Base-by-base conservation (phyloP, 2,888 invertebrate species). In the Eustalomyia histrio region DNA sequence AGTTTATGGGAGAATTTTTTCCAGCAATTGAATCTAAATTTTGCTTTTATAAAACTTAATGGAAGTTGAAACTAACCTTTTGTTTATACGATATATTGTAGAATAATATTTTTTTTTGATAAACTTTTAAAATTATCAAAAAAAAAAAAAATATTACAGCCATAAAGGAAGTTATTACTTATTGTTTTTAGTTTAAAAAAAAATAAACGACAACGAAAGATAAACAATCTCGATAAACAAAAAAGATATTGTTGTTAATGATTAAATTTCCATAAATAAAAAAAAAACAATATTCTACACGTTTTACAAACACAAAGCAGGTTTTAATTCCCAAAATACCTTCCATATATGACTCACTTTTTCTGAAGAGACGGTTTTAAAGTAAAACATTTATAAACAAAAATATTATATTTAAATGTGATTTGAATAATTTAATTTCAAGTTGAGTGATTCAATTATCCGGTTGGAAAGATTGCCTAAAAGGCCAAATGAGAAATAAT, bases 361-460 rank as follows among this genome's bases (percentile, higher is more conserved):
- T 6, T 47, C 4, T 55, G 33, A 61, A 33, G 29, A 68, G 60
- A 29, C 16, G 12, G 18, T 18, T 10, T 24, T 12, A 6, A 55
- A 65, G 8, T 9, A 33, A 33, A 29, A 17, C 16, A 14, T 47
- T 47, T 47, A 12, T 16, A 53, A 10, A 53, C 9, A 53, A 47
- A 47, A 53, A 47, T 21, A n/a, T n/a, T 5, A 24, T 24, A 6
- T 69, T 24, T 58, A 47, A 47, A 64, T 65, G 76, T 76, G 71
- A 57, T 71, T 71, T 65, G 64, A 76, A 76, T 76, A 65, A 53
- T 55, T 58, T 47, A 69, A 60, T 71, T 52, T 58, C 29, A 64
- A 14, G 17, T 71, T 47, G n/a, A n/a, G n/a, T 47, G 14, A 47
- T 47, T 47, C n/a, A 47, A 47, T n/a, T 5, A 47, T n/a, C 43